phyloP scores from a whole-genome alignment of 2,888 invertebrate species.

The Icerya purchasi region DNA sequence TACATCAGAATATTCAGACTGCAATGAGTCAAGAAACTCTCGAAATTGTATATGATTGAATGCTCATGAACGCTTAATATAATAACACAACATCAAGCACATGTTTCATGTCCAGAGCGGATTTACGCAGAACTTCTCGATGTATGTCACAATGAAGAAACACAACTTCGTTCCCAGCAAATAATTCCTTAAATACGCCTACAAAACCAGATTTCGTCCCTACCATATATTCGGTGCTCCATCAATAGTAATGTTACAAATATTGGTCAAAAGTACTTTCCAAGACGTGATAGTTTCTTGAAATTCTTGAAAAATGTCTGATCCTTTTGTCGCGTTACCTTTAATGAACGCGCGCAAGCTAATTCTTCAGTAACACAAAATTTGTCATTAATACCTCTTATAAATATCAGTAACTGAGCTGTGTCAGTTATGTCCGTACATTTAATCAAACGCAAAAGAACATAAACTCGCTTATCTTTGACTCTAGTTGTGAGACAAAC shows the following conservation, averaged over 20 bases:
- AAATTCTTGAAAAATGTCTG: too few species aligned
- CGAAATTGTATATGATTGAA: constrained; percentile 9
- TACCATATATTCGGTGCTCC: too few species aligned
- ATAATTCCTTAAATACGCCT: constrained; percentile 14
- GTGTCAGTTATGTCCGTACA: constrained; percentile 7
- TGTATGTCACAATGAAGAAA: constrained; percentile 19
- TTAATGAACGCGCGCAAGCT: constrained; percentile 7
- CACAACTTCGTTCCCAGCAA: constrained; percentile 16
- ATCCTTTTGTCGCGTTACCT: constrained; percentile 4
- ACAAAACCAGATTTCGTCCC: too few species aligned
- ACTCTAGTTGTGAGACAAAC: too few species aligned
- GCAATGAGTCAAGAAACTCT: too few species aligned
- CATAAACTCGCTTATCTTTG: too few species aligned
- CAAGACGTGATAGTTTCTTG: too few species aligned
- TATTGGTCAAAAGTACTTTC: too few species aligned
- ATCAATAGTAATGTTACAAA: too few species aligned
- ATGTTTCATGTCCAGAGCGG: constrained; percentile 17
- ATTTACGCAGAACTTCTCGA: constrained; percentile 18
- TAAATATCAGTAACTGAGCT: too few species aligned
- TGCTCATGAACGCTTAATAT: constrained; percentile 11
- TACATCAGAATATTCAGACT: too few species aligned
- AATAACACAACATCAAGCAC: constrained; percentile 16
- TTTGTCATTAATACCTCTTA: constrained; percentile 9
- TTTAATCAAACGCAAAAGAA: constrained; percentile 9
- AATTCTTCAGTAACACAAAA: constrained; percentile 9